Base-by-base conservation (phyloP, 37 sponge, comb jelly and placozoan species). In the Ephydatia muelleri region DNA sequence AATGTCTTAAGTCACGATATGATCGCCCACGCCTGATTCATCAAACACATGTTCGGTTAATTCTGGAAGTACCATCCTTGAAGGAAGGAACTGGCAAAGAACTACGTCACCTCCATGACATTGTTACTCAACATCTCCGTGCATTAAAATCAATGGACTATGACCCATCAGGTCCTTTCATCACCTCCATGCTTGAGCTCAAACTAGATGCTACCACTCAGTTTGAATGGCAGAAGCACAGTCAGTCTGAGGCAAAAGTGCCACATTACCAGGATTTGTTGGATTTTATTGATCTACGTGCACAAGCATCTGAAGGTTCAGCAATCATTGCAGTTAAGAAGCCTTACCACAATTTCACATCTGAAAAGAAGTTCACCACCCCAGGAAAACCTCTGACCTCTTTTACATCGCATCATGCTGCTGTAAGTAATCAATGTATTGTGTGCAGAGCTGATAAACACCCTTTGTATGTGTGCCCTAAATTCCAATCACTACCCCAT, bases 181-280 rank as follows among this genome's bases (percentile, higher is more conserved):
- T 84, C 47, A 84, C 85, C 31, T 84, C 85, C 11, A 26, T 84
- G 30, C 27, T 84, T 29, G 85, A 84, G 78, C 73, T 84, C 70
- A 84, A 84, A 26, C 78, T 84, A 3, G 85, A 84, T 28, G 27
- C 70, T 0, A 77, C 49, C 79, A 85, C 86, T 21, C 69, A 79
- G 79, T 85, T 85, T 33, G 86, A 85, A 31, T 85, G 86, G 86
- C 86, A 85, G 72, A 47, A 65, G n/a, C 86, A 85, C 79, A 79
- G 72, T 48, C 79, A 78, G 23, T 36, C 78, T n/a, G 65, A 83
- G 23, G 39, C 82, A 16, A 32, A 72, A 26, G 82, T 70, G 66
- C 73, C 82, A 19, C 73, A 82, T 27, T 40, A 38, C 32, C 28
- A 39, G 22, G 32, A 47, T 27, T 67, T 72, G 47, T 75, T 72